Base-by-base conservation (phyloP, 2,888 invertebrate species). In the Aproaerema taeniolella region DNA sequence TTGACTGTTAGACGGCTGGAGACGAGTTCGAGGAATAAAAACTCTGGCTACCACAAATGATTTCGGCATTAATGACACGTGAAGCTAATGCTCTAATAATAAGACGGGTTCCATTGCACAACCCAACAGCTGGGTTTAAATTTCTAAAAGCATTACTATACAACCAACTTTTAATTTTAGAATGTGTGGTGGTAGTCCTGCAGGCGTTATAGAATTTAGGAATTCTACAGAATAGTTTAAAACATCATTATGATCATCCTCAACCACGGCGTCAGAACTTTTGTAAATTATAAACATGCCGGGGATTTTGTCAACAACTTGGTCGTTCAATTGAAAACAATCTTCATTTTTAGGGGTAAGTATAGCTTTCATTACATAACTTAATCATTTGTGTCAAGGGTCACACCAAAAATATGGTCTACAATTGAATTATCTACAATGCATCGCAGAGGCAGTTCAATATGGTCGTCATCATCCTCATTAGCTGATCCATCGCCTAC, bases 261-360 rank as follows among this genome's bases (percentile, higher is more conserved):
- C 32, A 36, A 31, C 32, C 31, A 31, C 41, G 25, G 36, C 16
- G 41, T 43, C 39, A 41, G 39, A 43, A 43, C 41, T 43, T 25
- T 43, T 38, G 38, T 46, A 35, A 41, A 46, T 46, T 39, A 37
- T 46, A 41, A 41, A 32, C 41, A 39, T 17, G 45, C 42, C 45
- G 39, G 47, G 43, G 14, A 43, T 43, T 48, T 48, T 45, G n/a
- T 45, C 43, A 39, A 39, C 45, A 43, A 44, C 36, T 38, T 42
- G 41, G 43, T 41, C 43, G 42, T 43, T 45, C 40, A 45, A 48
- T 45, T 43, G 38, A 45, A 43, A 43, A 42, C 41, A 41, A 39
- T 42, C 42, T 39, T 45, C 34, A 32, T 61, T 59, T 50, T 56
- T 58, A 24, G 54, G 49, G 1, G 55, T 53, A 24, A 58, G 46